Percentiles rank a stretch among this genome's conserved stretches.
Evolutionary conservation across 2,113 vertebrate species (phyloP).

Genomic region (Muscicapa adusta): DNA sequence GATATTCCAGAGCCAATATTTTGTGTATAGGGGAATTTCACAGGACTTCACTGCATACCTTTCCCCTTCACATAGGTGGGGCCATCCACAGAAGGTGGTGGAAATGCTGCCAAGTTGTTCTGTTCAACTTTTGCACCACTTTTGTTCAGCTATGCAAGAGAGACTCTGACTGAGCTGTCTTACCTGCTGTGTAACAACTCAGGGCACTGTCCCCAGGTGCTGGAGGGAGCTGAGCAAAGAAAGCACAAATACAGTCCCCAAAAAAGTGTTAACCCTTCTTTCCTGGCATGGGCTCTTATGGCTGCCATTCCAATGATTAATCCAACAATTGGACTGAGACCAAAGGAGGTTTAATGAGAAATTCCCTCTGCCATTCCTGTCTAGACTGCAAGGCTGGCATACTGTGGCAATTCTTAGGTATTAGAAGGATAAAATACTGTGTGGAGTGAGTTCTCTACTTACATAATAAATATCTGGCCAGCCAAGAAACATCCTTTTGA

Average conservation of each 20-base stretch:
- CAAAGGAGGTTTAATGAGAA: background rate
- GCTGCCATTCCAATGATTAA: background rate
- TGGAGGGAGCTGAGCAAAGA: background rate
- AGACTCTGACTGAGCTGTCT: background rate
- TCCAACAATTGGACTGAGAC: background rate
- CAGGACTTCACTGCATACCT: background rate
- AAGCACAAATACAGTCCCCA: background rate
- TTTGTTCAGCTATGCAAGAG: background rate
- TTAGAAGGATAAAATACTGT: background rate
- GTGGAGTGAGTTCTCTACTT: background rate
- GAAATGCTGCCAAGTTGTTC: background rate
- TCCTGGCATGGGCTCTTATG: background rate
- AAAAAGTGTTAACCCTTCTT: background rate
- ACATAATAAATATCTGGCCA: constrained; percentile 24
- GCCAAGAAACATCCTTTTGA: background rate
- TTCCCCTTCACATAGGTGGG: background rate
- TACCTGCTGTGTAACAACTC: background rate
- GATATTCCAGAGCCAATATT: background rate
- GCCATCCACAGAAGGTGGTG: background rate
- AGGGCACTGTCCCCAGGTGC: background rate
- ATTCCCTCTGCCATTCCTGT: background rate
- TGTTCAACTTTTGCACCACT: background rate
- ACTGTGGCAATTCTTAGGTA: background rate
- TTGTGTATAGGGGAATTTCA: background rate
- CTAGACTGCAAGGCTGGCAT: background rate